phyloP scores from a whole-genome alignment of 2,113 vertebrate species.

The Prochilodus magdalenae region DNA sequence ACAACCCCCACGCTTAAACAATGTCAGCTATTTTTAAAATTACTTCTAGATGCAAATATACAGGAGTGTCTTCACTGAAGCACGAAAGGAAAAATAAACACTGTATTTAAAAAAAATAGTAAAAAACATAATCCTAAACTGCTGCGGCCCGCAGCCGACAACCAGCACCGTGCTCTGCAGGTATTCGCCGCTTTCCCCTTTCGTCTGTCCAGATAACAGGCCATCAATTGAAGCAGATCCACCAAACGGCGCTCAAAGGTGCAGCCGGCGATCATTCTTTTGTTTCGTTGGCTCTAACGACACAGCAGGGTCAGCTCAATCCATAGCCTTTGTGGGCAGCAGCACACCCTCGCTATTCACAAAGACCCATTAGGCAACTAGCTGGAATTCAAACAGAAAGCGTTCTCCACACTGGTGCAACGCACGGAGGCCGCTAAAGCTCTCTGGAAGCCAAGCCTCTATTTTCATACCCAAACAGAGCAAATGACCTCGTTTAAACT shows the following conservation, averaged over 20 bases:
- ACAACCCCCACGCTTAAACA: conserved; percentile 20
- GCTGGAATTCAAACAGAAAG: conserved; percentile 12
- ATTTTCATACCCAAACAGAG: conserved; percentile 43
- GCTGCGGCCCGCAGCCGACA: neutral
- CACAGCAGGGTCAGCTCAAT: conserved; percentile 45
- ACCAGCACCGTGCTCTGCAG: neutral
- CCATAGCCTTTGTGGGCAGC: conserved; percentile 34
- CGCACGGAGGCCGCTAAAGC: conserved; percentile 18
- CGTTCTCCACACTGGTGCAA: neutral
- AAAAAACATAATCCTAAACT: neutral
- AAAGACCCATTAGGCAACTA: conserved; percentile 24
- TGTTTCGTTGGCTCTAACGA: neutral
- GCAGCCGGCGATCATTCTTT: neutral
- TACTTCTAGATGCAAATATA: conserved; percentile 38
- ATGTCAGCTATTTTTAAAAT: conserved; percentile 50
- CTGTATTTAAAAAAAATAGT: conserved; percentile 6
- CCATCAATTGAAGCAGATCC: neutral
- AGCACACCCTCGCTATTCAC: conserved; percentile 27
- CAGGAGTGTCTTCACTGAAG: conserved; percentile 39
- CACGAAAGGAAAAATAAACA: conserved; percentile 34
- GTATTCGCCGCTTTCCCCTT: neutral
- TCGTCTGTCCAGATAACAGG: conserved; percentile 20
- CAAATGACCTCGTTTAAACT: conserved; percentile 37
- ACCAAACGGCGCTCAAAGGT: neutral
- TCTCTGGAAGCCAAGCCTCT: conserved; percentile 36